Evolutionary conservation across 2,888 invertebrate genomes (phyloP), one percentile per base, ranked within the genome.

Genomic region (Drosophila flavopinicola): DNA sequence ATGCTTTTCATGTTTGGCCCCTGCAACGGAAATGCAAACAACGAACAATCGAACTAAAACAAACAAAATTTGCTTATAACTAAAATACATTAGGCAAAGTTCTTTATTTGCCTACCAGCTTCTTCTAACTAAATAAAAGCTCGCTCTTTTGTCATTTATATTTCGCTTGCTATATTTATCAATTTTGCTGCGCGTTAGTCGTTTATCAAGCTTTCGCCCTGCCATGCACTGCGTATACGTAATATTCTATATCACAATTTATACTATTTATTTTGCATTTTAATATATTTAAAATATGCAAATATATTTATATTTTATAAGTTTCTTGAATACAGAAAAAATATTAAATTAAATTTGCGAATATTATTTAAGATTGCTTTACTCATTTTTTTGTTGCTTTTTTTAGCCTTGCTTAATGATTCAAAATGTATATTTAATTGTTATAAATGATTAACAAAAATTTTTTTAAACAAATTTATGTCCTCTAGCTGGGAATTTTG

Each of bases 201-300:
- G 4, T 61, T 70, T 37, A 38, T 38, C 45, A 49, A 78, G 78
- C 68, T 82, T 68, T 78, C 13, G 25, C 33, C 48, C 37, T 45
- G 33, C 38, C 59, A 10, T 20, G 17, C 42, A 42, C 58, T 38
- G 54, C 83, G 83, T 82, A 85, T 82, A 82, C 85, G 85, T 78
- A 79, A 85, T 85, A 67, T 72, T 61, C 42, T 10, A 25, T 29
- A 35, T 24, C 24, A 44, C 32, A 20, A 59, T 59, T 48, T 44
- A 6, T 52, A 29, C 17, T 37, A 38, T 37, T 27, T 45, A 35
- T 45, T 39, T 54, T 23, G 15, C 37, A n/a, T n/a, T n/a, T n/a
- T n/a, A n/a, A n/a, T n/a, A n/a, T n/a, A n/a, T n/a, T n/a, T n/a
- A n/a, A n/a, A n/a, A n/a, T n/a, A n/a, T n/a, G n/a, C n/a, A n/a